Evolutionary conservation across 2,888 invertebrate species (phyloP), one percentile per base, ranked within the genome.

Genomic region (Bruchidius siliquastri): DNA sequence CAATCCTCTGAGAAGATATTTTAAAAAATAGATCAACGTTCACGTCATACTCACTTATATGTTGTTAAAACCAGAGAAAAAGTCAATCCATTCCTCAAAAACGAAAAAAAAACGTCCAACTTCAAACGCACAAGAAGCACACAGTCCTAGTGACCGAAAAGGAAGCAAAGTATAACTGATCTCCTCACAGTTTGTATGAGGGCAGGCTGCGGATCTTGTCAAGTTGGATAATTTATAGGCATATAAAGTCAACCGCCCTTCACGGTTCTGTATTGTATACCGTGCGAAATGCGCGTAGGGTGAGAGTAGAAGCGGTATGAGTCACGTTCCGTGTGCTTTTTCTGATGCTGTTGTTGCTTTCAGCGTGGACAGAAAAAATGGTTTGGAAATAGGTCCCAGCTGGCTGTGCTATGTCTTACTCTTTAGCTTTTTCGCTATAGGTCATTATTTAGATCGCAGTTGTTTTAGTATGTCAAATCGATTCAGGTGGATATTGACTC

Each of bases 221-320:
- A 87, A 86, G 85, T 86, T 84, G 84, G 85, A 86, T 88, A 88
- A 89, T 89, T 89, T 89, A 89, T 88, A 49, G 85, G 85, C 85
- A 83, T 79, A 76, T 81, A 77, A 80, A 81, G 77, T 81, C 81
- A 81, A 81, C 82, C 82, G 83, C 83, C 83, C 82, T 82, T 80
- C 82, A 78, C 77, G 80, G 76, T 79, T 72, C 49, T 75, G 76
- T 71, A 75, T 77, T 77, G 76, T 77, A 75, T 74, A 72, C 67
- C 73, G 75, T 78, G 77, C 74, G 77, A 78, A 77, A 73, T 74
- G 74, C 75, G 73, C 74, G 22, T 72, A 70, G 73, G 73, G 72
- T 76, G 74, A 70, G 70, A 69, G 72, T 73, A 74, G 49, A 49
- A 49, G 13, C 49, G 49, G 49, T 13, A 49, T 49, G 49, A 49